phyloP scores from a whole-genome alignment of 2,797 vertebrate species.

The Microchirus variegatus region DNA sequence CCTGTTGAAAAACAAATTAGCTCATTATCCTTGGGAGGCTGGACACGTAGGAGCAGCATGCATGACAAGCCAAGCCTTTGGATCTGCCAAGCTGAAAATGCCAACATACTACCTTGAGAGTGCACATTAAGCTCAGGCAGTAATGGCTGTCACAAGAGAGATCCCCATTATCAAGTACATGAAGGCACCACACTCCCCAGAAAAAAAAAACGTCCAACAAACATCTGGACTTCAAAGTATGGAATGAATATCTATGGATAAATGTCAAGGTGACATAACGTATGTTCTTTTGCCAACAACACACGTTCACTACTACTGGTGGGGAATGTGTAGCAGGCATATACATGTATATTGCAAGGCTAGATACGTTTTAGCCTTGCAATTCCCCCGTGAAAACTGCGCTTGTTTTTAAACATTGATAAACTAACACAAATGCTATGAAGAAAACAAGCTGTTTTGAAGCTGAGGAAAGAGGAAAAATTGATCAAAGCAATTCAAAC shows the following conservation, averaged over 20 bases:
- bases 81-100: constrained; percentile 79
- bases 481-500: not conserved
- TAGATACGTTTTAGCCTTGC: too few species aligned
- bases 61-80: constrained; percentile 67
- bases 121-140: constrained; percentile 75
- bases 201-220: not conserved
- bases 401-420: not conserved
- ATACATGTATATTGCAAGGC: too few species aligned
- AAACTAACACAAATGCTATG: not conserved
- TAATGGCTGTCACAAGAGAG: constrained; percentile 78
- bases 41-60: constrained; percentile 61
- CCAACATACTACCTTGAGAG: constrained; percentile 79
- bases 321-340: too few species aligned
- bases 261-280: constrained; percentile 60
- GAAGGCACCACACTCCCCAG: constrained; percentile 56
- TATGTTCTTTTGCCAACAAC: constrained; percentile 25
- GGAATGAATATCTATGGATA: constrained; percentile 49
- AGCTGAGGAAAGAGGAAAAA: not conserved
- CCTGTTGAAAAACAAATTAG: constrained; percentile 72
- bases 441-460: not conserved
- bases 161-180: constrained; percentile 80
- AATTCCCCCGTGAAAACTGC: not conserved
- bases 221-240: too few species aligned
- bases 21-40: constrained; percentile 77
- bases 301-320: constrained; percentile 29